Evolutionary conservation across 2,113 vertebrate species (phyloP), one percentile per base, ranked within the genome.

Genomic region (Cephalopterus ornatus): DNA sequence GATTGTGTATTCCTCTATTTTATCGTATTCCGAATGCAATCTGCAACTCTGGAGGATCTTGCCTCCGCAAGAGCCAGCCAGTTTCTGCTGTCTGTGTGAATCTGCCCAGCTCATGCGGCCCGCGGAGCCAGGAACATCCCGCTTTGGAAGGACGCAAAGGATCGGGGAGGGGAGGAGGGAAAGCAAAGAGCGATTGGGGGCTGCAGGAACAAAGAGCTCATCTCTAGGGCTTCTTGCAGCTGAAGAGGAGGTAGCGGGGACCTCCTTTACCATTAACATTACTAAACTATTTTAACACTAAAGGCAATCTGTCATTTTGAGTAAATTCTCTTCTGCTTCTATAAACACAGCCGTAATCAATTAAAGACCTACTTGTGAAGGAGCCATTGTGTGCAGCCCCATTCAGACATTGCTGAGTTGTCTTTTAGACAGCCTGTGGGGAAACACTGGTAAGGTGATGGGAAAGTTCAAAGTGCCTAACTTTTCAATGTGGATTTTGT

Each of bases 271-370:
- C 59, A 92, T 73, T 92, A 94, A 95, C 96, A 80, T 94, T 96
- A 95, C 93, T 71, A 78, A 97, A 97, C 94, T 53, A 71, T 95
- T 96, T 95, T 94, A 86, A 96, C 96, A 97, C 96, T 96, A 94
- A 98, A 98, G 97, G 88, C 97, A 96, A 94, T 98, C 97, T 98
- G 98, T 98, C 97, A 97, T 97, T 97, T 97, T 98, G 97, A 97
- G 94, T 98, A 98, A 98, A 98, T 98, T 98, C 95, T 98, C 96
- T 98, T 98, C 97, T 97, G 98, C 97, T 98, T 98, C 97, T 97
- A 94, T 98, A 98, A 98, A 98, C 98, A 98, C 98, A 98, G 98
- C 98, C 93, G 93, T 97, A 97, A 98, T 98, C 98, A 98, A 98
- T 98, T 98, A 98, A 98, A 98, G 97, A 94, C 91, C 73, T 55